Evolutionary conservation across 2,113 vertebrate species (phyloP).

Genomic region (Hyla sarda): DNA sequence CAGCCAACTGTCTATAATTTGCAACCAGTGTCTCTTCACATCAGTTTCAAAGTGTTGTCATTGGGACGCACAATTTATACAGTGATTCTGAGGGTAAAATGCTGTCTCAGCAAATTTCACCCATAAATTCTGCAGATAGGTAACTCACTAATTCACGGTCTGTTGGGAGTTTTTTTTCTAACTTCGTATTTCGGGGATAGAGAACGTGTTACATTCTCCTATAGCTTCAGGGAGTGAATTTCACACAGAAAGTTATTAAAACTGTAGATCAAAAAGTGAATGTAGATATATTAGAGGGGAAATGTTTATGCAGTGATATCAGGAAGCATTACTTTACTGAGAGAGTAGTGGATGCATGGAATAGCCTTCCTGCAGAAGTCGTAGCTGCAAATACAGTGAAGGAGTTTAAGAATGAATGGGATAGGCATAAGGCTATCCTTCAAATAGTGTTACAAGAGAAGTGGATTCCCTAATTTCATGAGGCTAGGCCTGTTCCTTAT

Average conservation of each 20-base stretch:
- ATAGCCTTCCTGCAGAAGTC: no score
- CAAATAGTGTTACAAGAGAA: no score
- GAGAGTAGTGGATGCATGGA: no score
- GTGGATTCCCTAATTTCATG: no score
- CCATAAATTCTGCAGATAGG: neutral
- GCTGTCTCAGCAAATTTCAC: neutral
- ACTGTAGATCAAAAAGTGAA: neutral
- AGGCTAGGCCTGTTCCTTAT: no score
- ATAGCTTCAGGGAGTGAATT: neutral
- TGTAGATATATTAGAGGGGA: no score
- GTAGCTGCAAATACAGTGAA: no score
- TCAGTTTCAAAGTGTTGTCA: constrained; percentile 48
- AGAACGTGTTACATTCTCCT: neutral
- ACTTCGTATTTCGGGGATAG: neutral
- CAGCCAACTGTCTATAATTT: constrained; percentile 53
- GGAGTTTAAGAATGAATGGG: no score
- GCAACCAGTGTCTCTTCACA: constrained; percentile 37
- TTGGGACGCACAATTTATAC: neutral
- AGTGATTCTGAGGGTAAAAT: neutral
- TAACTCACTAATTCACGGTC: neutral
- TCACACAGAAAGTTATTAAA: neutral
- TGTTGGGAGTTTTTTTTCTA: neutral
- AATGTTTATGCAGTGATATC: no score
- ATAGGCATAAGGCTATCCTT: no score
- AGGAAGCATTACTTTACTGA: no score